phyloP scores from a whole-genome alignment of 2,113 vertebrate species.

The Corynorhinus townsendii region DNA sequence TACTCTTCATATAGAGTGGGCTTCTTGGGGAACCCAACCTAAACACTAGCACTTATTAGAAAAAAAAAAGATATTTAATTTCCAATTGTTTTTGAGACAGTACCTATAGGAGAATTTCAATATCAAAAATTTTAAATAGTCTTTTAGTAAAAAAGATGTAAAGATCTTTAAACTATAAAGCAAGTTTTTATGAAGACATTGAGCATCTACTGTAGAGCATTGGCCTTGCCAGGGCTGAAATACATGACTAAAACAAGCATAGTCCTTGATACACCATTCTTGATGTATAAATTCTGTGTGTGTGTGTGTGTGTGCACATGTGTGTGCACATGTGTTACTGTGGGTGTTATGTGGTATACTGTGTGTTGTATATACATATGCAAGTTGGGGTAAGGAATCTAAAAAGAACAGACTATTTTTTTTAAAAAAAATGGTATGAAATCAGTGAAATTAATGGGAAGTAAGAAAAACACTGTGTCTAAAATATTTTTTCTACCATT shows the following conservation, averaged over 20 bases:
- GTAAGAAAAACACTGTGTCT: background rate
- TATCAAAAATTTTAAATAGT: background rate
- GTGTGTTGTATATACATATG: background rate
- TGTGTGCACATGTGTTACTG: background rate
- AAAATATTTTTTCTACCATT: background rate
- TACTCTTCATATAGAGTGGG: background rate
- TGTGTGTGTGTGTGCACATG: background rate
- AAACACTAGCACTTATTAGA: background rate
- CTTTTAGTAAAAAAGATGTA: background rate
- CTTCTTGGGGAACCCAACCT: background rate
- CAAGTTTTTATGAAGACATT: background rate
- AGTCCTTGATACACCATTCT: background rate
- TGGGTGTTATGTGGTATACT: background rate
- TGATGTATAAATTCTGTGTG: background rate
- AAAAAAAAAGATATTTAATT: background rate
- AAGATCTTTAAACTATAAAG: background rate
- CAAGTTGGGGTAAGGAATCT: background rate
- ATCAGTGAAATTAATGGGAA: background rate
- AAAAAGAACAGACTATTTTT: background rate
- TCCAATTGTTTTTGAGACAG: background rate
- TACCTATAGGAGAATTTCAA: background rate
- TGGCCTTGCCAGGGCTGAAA: background rate
- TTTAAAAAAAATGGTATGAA: background rate
- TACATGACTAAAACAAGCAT: background rate
- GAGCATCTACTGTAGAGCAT: background rate